Evolutionary conservation across 1,140 invertebrate genomes (phyloP), one percentile per base, ranked within the genome.

Genomic region (Microplitis demolitor): DNA sequence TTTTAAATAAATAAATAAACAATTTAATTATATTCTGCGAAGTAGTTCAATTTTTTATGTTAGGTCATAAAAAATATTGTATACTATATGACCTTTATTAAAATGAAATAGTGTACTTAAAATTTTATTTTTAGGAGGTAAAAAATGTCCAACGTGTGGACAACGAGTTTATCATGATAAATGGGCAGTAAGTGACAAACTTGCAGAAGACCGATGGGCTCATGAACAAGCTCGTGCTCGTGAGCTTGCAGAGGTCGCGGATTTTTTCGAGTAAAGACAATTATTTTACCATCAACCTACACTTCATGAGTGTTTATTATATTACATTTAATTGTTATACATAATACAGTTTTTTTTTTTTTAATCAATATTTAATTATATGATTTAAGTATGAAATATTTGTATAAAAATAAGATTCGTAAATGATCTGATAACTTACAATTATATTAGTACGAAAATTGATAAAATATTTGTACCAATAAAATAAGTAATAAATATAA

Each of bases 161-260:
- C 86, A 91, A 73, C 89, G 88, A 77, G 90, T 95, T 64, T 92
- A 90, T 79, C 93, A 94, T 80, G 92, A 94, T 71, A 93, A 93
- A 79, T 94, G 93, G 92, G 90, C 90, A 71, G 78, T 94, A 16
- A 90, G 90, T 64, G 90, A 93, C 8, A 91, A 91, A 77, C 83
- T 94, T 14, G 92, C 92, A 0, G 93, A 94, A 84, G 89, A 91
- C 33, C 86, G 93, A 54, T 94, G 93, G 93, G 93, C 93, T 4
- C 93, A 94, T 79, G 90, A 94, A 78, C 91, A 95, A 80, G 93
- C 93, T 4, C 88, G 92, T 66, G 88, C 91, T 75, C 86, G 93
- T 75, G 93, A 95, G 79, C 83, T 95, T 8, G 90, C 91, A 34
- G 93, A 95, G 86, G 93, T 94, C 4, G 88, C 90, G 3, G 93